Evolutionary conservation across 2,113 vertebrate species (phyloP).

Genomic region (Nothoprocta perdicaria): DNA sequence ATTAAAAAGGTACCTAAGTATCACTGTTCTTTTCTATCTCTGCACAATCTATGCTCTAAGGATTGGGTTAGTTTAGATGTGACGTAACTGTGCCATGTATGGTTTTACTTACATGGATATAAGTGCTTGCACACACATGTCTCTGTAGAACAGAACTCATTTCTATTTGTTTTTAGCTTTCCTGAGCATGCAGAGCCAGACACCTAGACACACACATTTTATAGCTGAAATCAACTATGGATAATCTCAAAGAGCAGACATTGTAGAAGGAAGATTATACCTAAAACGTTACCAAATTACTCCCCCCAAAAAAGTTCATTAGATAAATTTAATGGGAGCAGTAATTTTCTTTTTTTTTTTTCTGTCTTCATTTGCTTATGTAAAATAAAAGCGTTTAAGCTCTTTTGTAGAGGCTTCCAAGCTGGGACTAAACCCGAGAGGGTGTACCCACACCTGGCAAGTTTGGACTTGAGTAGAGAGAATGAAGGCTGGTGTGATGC

Average conservation of each 20-base stretch:
- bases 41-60: neutral
- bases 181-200: neutral
- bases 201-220: neutral
- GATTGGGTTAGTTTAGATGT: no score
- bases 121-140: no score
- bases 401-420: neutral
- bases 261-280: neutral
- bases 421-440: neutral
- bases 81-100: no score
- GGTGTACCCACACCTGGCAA: accelerated
- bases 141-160: neutral
- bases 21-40: neutral
- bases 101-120: no score
- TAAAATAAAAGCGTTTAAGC: neutral
- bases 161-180: neutral
- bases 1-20: no score
- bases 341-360: neutral
- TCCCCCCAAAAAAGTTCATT: neutral
- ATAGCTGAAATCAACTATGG: neutral
- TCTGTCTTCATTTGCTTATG: neutral
- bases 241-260: neutral
- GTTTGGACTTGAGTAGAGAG: neutral
- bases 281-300: neutral
- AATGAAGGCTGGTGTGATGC: neutral
- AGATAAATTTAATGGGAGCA: neutral